Evolutionary conservation across 1,140 invertebrate genomes (phyloP), one percentile per base, ranked within the genome.

Genomic region (Papilio polyxenes): DNA sequence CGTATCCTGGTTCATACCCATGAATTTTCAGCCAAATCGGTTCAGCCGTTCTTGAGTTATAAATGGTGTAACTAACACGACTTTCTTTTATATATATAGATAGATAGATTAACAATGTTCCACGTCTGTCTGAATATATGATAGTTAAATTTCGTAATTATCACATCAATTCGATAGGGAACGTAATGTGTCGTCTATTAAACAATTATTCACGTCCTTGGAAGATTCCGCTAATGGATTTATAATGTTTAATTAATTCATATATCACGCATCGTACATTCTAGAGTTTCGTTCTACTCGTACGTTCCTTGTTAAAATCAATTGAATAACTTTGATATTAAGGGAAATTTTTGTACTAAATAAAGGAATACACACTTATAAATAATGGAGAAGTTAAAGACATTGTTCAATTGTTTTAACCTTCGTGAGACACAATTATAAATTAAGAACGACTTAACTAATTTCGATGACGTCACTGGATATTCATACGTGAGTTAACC

Each of bases 211-310:
- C 62, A 3, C 65, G 65, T 72, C 65, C 65, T 72, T 72, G 23
- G 62, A 65, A 65, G 23, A 72, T 72, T 37, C 31, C 65, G 11
- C 65, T 72, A 72, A 72, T 72, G 65, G 65, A 72, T 72, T 72
- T 72, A 72, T 72, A 31, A 72, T 72, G 65, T 72, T 31, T 31
- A 65, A 65, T 65, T 72, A 72, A 72, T 72, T 72, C 65, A 72
- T 72, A 72, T 37, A 40, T 37, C 65, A 72, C 65, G 17, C 13
- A 31, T 31, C 4, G 3, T 10, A 62, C 0, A 31, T 65, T 65
- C 31, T 72, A 15, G 13, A 37, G 31, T 23, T 40, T 37, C 23
- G 62, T 69, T 31, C 59, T 31, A n/a, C n/a, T n/a, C 62, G 11
- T 11, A 23, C 62, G 23, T 10, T 23, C 23, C 13, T 72, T 65